These are phyloP conservation scores for Apolygus lucorum DNA, from an alignment of 1,140 invertebrate species.

Conservation along the genomic window DNA sequence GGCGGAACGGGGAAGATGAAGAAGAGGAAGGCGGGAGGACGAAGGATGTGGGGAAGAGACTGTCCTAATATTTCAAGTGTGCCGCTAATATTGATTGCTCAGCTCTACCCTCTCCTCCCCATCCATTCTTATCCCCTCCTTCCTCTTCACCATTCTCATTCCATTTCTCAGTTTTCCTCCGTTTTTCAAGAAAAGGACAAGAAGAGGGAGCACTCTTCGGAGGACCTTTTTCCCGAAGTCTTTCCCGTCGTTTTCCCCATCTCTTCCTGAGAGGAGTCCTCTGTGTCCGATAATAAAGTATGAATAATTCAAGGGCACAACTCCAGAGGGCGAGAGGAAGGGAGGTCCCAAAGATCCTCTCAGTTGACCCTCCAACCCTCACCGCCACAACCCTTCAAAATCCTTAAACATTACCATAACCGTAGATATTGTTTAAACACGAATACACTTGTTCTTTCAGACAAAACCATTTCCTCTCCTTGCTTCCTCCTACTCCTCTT, in stretches of 20 bases:
- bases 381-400: background rate
- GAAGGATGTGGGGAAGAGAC: constrained; percentile 9
- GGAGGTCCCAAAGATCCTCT: background rate
- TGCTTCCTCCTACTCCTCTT: too few species aligned
- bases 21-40: constrained; percentile 15
- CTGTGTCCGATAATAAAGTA: constrained; percentile 27
- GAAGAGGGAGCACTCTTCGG: too few species aligned
- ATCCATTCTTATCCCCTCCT: too few species aligned
- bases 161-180: background rate
- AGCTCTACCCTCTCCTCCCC: too few species aligned
- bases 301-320: constrained; percentile 22
- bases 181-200: too few species aligned
- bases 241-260: background rate
- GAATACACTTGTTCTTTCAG: constrained; percentile 22
- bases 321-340: background rate
- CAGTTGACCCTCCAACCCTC: background rate
- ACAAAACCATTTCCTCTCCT: background rate
- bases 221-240: too few species aligned
- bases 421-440: constrained; percentile 27
- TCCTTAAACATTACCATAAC: constrained; percentile 23
- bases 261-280: background rate
- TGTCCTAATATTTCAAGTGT: background rate
- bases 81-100: constrained; percentile 19
- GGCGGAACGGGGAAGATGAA: constrained; percentile 7
- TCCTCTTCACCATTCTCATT: background rate